Conservation (phyloP, 2,797 vertebrate species). For the Sternotherus odoratus region DNA sequence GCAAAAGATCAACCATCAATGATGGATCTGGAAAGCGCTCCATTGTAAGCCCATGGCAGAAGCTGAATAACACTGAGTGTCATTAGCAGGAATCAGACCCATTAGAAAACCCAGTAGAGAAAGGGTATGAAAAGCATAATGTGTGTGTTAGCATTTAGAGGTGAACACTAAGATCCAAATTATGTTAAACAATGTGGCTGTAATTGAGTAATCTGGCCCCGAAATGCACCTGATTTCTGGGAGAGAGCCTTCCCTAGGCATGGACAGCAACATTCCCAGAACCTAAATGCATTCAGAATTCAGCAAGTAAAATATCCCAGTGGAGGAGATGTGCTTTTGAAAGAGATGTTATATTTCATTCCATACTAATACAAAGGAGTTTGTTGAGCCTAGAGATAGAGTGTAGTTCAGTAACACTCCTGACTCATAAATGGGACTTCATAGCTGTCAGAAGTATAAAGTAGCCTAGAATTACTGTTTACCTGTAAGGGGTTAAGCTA, state of each 20-base stretch:
- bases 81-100: not conserved
- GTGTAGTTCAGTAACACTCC: not conserved
- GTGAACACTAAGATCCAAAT: not conserved
- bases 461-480: no score
- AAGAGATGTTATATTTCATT: fast-evolving
- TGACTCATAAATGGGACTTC: not conserved
- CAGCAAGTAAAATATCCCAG: not conserved
- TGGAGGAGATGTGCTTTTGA: not conserved
- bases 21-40: not conserved
- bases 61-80: not conserved
- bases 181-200: not conserved
- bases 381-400: not conserved
- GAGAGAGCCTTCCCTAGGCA: not conserved
- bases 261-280: not conserved
- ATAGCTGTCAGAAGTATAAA: no score
- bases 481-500: no score
- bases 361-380: not conserved
- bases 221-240: not conserved
- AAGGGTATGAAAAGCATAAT: not conserved
- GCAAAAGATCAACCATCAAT: not conserved
- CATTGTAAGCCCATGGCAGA: not conserved
- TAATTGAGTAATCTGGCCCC: fast-evolving
- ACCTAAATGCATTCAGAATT: not conserved
- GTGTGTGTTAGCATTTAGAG: fast-evolving
- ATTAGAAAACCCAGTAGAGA: not conserved